Percentiles rank a stretch among this genome's conserved stretches.
Evolutionary conservation across 2,888 invertebrate species (phyloP).

Genomic region (Perizoma affinitatum): DNA sequence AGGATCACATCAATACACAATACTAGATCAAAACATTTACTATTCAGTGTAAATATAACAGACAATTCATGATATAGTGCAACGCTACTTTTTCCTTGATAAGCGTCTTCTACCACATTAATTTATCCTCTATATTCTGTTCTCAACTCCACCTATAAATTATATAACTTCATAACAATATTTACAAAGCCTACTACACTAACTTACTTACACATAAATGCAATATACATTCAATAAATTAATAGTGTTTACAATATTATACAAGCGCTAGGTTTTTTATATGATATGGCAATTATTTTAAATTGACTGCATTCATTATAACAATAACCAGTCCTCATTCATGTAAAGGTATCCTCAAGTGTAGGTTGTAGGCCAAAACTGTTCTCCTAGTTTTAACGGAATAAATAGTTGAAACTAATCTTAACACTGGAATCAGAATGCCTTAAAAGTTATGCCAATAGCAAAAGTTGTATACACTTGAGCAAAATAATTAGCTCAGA

Average conservation of each 20-base stretch:
- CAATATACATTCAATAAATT: slow-evolving; percentile 83
- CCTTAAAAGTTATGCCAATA: slow-evolving; percentile 30
- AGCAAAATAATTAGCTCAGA: slow-evolving; percentile 70
- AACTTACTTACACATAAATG: slow-evolving; percentile 82
- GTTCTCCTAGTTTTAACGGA: slow-evolving; percentile 1
- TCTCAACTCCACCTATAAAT: slow-evolving; percentile 80
- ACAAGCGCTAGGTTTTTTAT: slow-evolving; percentile 80
- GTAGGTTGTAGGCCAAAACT: not conserved
- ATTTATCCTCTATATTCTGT: slow-evolving; percentile 61
- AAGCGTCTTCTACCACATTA: slow-evolving; percentile 68
- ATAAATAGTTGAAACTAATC: slow-evolving; percentile 2
- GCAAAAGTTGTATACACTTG: slow-evolving; percentile 52
- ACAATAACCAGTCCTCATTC: slow-evolving; percentile 22
- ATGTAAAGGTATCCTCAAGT: not conserved
- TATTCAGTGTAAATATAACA: slow-evolving; percentile 69
- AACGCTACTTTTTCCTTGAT: slow-evolving; percentile 71
- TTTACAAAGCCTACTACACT: slow-evolving; percentile 82
- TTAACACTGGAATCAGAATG: slow-evolving; percentile 13
- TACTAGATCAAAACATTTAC: slow-evolving; percentile 76
- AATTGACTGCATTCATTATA: slow-evolving; percentile 63
- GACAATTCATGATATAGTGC: slow-evolving; percentile 65
- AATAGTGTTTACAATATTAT: slow-evolving; percentile 81
- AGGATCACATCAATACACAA: slow-evolving; percentile 74
- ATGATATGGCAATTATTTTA: slow-evolving; percentile 80
- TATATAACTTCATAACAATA: slow-evolving; percentile 84